A percentile compares a stretch with the other conserved stretches of the same genome.
Evolutionary conservation across 2,113 vertebrate genomes (phyloP).

Genomic region (Monopterus albus): DNA sequence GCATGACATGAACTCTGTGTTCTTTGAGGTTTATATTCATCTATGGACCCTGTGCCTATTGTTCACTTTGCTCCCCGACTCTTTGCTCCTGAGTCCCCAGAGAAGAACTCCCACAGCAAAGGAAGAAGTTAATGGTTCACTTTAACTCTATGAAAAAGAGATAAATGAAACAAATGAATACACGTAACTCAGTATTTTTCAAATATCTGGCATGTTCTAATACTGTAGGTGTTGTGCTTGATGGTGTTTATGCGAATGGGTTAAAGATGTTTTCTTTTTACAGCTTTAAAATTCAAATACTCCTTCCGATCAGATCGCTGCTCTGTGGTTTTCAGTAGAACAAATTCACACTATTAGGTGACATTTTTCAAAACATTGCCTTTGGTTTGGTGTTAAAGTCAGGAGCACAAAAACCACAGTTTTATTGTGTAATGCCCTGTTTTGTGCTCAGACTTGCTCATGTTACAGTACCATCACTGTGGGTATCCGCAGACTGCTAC

Average conservation of each 20-base stretch:
- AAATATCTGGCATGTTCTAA: constrained; percentile 22
- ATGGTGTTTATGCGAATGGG: neutral
- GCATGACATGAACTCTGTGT: neutral
- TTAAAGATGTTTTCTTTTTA: constrained; percentile 2
- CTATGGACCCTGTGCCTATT: constrained; percentile 6
- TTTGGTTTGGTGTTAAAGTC: constrained; percentile 54
- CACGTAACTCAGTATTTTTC: constrained; percentile 54
- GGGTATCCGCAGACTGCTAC: constrained; percentile 8
- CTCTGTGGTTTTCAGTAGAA: neutral
- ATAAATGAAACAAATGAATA: constrained; percentile 72
- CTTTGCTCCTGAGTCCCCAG: too few species aligned
- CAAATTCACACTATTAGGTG: constrained; percentile 24
- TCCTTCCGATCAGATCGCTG: neutral
- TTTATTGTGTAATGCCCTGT: constrained; percentile 19
- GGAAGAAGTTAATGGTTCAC: constrained; percentile 68
- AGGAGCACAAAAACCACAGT: constrained; percentile 46
- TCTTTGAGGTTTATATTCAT: constrained; percentile 1
- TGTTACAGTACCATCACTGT: constrained; percentile 2
- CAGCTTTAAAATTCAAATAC: neutral
- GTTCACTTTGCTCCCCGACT: constrained; percentile 5
- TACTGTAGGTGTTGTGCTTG: neutral
- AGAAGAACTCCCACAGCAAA: constrained; percentile 62
- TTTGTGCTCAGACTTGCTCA: constrained; percentile 23
- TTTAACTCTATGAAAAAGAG: constrained; percentile 46
- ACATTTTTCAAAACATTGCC: constrained; percentile 3